phyloP scores from a whole-genome alignment of 2,113 vertebrate genomes.

The Pheucticus melanocephalus region DNA sequence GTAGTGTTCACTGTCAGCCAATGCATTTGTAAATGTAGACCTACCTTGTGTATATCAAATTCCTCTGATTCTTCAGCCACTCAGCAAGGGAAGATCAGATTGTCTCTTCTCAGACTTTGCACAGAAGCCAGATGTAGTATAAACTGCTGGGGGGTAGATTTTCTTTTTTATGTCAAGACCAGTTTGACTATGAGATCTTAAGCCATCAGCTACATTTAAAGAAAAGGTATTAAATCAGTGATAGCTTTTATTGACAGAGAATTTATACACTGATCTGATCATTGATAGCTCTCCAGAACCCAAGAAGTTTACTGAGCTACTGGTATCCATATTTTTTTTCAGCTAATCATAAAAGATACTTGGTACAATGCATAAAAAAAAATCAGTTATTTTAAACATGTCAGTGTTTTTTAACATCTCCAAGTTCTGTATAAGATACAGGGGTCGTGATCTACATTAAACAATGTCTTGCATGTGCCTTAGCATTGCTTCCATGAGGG shows the following conservation, averaged over 20 bases:
- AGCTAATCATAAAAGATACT: not conserved
- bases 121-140: not conserved
- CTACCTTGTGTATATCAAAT: not conserved
- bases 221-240: not conserved
- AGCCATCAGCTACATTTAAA: not conserved
- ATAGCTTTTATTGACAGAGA: not conserved
- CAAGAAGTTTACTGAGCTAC: not conserved
- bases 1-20: not conserved
- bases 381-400: not conserved
- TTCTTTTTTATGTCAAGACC: not conserved
- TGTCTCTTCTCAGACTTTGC: not conserved
- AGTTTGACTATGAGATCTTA: not conserved
- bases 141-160: not conserved
- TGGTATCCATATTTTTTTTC: not conserved
- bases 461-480: not conserved
- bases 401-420: not conserved
- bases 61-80: not conserved
- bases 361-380: not conserved
- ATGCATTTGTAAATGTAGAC: not conserved
- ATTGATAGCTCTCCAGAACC: not conserved
- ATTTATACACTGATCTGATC: not conserved
- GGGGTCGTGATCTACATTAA: not conserved
- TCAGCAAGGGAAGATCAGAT: not conserved
- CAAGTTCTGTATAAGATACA: not conserved
- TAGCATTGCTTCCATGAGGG: not conserved